Base-by-base conservation (phyloP, 2,888 invertebrate genomes). In the Timema cristinae region DNA sequence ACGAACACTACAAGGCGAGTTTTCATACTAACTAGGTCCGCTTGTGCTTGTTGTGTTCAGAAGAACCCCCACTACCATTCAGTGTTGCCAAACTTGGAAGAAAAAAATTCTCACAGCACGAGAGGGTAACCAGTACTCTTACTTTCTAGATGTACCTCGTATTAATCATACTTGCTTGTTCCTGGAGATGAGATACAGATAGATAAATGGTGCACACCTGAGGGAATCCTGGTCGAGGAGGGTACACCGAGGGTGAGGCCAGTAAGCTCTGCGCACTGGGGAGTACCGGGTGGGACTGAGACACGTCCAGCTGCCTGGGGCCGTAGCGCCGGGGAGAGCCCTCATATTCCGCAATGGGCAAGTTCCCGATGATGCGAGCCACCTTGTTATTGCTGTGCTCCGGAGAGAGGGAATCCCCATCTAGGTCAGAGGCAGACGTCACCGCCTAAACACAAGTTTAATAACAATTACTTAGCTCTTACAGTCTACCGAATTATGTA, bases 291-390 rank as follows among this genome's bases (percentile, higher is more conserved):
- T 73, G 73, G 59, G 75, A 77, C 81, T 67, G 69, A 5, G 82
- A 71, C 8, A 74, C 70, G 56, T 76, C 75, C 59, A 72, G 67
- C 49, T 77, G 79, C 49, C 88, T 86, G 72, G 90, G 87, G 6
- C 94, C 95, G 81, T 95, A 95, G 77, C 95, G 87, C 77, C 94
- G 85, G 15, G 95, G 95, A 61, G 95, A 95, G 15, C 94, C 95
- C 77, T 95, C 94, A 81, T 96, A 96, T 80, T 95, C 94, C 32
- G 95, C 94, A 77, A 96, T 95, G n/a, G 95, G 95, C 78, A 94
- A 84, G 82, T 89, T 91, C 67, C 93, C 93, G 79, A 93, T 93
- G 11, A 75, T 71, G 15, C 75, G 74, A 32, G 71, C 73, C 32
- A 69, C 74, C 51, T 71, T 71, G 50, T 51, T 59, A 48, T 50